A percentile compares a stretch with the other conserved stretches of the same genome.
phyloP scores from a whole-genome alignment of 2,113 vertebrate species.

The Felis catus region F.catus_Fca126_mat1.0 CM031415.1:143461501-143462000 shows the following conservation, averaged over 20 bases:
- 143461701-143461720: conserved; percentile 93
- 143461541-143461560: conserved; percentile 45
- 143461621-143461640: conserved; percentile 93
- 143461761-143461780: conserved; percentile 65
- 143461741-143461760: conserved; percentile 95
- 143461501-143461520: not conserved
- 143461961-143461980: not conserved
- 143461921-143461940: not conserved
- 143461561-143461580: conserved; percentile 93
- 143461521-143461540: conserved; percentile 20
- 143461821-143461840: not conserved
- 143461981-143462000: not conserved
- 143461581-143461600: conserved; percentile 95
- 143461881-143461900: conserved; percentile 9
- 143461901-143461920: not conserved
- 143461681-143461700: conserved; percentile 95
- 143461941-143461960: not conserved
- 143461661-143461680: conserved; percentile 97
- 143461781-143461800: not conserved
- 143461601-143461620: conserved; percentile 96
- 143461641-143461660: conserved; percentile 93
- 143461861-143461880: not conserved
- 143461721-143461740: conserved; percentile 96
- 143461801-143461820: not conserved
- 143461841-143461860: conserved; percentile 27